Conservation (phyloP, 2,888 invertebrate species). For the Yponomeuta cagnagella region DNA sequence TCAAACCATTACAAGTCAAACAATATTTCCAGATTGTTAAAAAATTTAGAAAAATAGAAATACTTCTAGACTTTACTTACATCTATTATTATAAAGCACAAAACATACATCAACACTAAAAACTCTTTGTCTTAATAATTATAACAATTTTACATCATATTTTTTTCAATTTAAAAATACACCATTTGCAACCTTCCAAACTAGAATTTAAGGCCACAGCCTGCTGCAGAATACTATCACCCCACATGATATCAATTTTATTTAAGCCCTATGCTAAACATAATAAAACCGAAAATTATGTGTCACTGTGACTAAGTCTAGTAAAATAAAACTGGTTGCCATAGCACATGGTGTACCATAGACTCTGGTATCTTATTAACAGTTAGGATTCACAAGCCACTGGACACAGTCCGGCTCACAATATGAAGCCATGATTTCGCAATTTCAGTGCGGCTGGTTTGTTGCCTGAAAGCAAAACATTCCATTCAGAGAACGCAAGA, state of each 20-base stretch:
- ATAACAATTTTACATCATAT: not conserved
- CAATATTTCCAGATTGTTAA: not conserved
- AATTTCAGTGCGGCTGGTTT: conserved; percentile 42
- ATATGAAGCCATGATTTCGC: conserved; percentile 58
- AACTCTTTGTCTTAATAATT: conserved; percentile 11
- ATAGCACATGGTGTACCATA: conserved; percentile 41
- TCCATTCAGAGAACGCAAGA: not conserved
- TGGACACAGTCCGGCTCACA: conserved; percentile 44
- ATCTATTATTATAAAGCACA: conserved; percentile 8
- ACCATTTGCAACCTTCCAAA: conserved; percentile 8
- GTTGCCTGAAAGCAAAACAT: conserved; percentile 46
- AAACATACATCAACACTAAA: conserved; percentile 13
- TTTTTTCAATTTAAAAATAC: not conserved
- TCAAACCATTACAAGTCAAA: not conserved
- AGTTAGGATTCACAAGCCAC: conserved; percentile 62
- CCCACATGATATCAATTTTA: conserved; percentile 6
- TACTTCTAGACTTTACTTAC: conserved; percentile 13
- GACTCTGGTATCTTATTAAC: conserved; percentile 43
- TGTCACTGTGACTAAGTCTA: conserved; percentile 55
- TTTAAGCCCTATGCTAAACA: conserved; percentile 34
- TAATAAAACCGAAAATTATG: conserved; percentile 65
- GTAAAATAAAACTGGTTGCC: conserved; percentile 51
- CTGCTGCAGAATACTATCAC: conserved; percentile 12
- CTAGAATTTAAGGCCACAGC: conserved; percentile 3
- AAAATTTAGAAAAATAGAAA: conserved; percentile 14